Conservation (phyloP, 2,113 vertebrate species). For the Cromileptes altivelis region DNA sequence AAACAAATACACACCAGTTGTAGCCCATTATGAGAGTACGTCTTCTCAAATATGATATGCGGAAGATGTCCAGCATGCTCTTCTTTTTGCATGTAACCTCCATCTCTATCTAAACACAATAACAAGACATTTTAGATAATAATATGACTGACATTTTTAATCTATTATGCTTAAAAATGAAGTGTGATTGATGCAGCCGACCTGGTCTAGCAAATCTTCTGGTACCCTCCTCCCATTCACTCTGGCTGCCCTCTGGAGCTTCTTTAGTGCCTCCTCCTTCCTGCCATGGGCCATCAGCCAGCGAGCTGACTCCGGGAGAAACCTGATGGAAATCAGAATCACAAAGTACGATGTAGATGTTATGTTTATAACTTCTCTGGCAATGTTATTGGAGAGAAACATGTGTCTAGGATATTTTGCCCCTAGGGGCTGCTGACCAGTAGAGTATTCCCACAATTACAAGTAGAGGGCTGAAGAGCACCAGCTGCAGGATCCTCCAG, state of each 20-base stretch:
- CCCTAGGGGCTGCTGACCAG: too few relatives aligned
- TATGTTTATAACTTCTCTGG: not conserved
- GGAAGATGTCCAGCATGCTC: slow-evolving; percentile 86
- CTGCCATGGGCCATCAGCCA: slow-evolving; percentile 89
- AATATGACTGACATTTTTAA: too few relatives aligned
- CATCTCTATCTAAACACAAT: slow-evolving; percentile 73
- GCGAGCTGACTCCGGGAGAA: slow-evolving; percentile 89
- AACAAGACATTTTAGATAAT: not conserved
- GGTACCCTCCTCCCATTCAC: slow-evolving; percentile 83
- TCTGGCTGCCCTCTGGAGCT: slow-evolving; percentile 85
- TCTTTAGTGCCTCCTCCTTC: slow-evolving; percentile 83
- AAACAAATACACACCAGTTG: slow-evolving; percentile 81
- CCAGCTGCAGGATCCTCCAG: slow-evolving; percentile 88
- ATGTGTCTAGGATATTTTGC: too few relatives aligned
- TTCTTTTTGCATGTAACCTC: slow-evolving; percentile 64
- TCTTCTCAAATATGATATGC: slow-evolving; percentile 81
- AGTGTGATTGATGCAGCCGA: slow-evolving; percentile 53
- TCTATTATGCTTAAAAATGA: too few relatives aligned
- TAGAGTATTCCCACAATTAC: too few relatives aligned
- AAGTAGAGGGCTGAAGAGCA: slow-evolving; percentile 73
- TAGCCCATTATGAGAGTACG: slow-evolving; percentile 83
- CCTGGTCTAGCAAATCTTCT: slow-evolving; percentile 82
- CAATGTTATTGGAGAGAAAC: not conserved
- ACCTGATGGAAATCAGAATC: slow-evolving; percentile 71
- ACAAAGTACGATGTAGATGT: not conserved